Evolutionary conservation across 2,888 invertebrate species (phyloP), one percentile per base, ranked within the genome.

Genomic region (Ichneumoninae sp.): DNA sequence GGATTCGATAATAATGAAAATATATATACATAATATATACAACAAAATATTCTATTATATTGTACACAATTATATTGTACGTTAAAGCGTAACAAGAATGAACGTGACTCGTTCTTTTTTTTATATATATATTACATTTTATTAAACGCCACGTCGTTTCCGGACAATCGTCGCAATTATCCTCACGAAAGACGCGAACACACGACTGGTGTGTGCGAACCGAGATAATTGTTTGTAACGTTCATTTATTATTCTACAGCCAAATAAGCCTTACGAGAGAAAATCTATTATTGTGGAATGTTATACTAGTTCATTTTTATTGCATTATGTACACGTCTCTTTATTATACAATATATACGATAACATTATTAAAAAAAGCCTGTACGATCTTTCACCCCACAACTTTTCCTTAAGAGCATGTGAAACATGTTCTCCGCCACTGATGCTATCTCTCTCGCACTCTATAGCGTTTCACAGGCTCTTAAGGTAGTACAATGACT

Each of bases 271-370:
- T 86, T 86, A 85, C 54, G 68, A 75, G 70, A 82, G 81, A 78
- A 83, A 84, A 73, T 88, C 71, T 88, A 88, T 89, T 86, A 88
- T 88, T 68, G 81, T 87, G 91, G 89, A 92, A 88, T 90, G 89
- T 91, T 91, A 89, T 86, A 88, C 82, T 87, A 82, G 85, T 86
- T 88, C 88, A 89, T 88, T 88, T 88, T 85, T 87, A 84, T 87
- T 83, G 84, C 85, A 89, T 86, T 88, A 88, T 87, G 84, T 86
- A 82, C 79, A 82, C 79, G 76, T 81, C 70, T 73, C 74, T 76
- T 80, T 81, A 85, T 79, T 85, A 84, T 76, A 81, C 74, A 81
- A 65, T 77, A 84, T 81, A 74, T 68, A 77, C 66, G 60, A 76
- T 81, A 77, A 81, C 77, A 81, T 77, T 68, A 83, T 68, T 68